Percentiles rank a stretch among this genome's conserved stretches.
Conservation (phyloP, 2,113 vertebrate genomes). For the Bungarus multicinctus region DNA sequence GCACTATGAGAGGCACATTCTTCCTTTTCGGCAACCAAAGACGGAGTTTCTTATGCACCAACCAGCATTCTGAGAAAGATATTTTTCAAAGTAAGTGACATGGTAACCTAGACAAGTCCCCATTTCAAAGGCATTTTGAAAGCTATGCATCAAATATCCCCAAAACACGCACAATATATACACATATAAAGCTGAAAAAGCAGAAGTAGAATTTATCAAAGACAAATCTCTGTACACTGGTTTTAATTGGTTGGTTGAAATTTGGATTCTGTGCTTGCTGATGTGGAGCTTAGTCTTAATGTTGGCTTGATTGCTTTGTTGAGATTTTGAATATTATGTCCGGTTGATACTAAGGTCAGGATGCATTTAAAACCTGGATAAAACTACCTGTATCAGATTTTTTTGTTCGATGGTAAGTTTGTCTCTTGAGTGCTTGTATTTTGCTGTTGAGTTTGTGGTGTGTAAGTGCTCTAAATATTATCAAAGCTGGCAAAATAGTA, state of each 20-base stretch:
- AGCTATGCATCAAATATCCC: not conserved
- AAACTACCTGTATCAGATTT: not conserved
- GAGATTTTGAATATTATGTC: not conserved
- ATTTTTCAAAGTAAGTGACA: not conserved
- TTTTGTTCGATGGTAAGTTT: not conserved
- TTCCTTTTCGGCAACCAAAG: not conserved
- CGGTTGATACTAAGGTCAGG: not conserved
- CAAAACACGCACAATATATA: not conserved
- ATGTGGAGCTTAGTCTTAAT: not conserved
- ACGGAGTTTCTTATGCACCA: not conserved
- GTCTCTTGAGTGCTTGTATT: not conserved
- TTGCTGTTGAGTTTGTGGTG: not conserved
- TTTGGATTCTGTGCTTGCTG: not conserved
- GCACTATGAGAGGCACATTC: not conserved
- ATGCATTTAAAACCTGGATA: not conserved
- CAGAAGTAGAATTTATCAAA: not conserved
- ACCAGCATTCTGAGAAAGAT: not conserved
- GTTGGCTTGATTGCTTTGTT: not conserved
- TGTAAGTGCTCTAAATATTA: not conserved
- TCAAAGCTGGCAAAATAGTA: not conserved
- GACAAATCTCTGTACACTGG: not conserved
- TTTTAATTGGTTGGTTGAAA: not conserved
- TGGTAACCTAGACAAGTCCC: not conserved
- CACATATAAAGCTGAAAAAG: not conserved
- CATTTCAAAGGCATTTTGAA: not conserved